A percentile compares a stretch with the other conserved stretches of the same genome.
These are phyloP conservation scores for Aselliscus stoliczkanus DNA, from an alignment of 2,797 vertebrate species.

Conservation along the genomic window DNA sequence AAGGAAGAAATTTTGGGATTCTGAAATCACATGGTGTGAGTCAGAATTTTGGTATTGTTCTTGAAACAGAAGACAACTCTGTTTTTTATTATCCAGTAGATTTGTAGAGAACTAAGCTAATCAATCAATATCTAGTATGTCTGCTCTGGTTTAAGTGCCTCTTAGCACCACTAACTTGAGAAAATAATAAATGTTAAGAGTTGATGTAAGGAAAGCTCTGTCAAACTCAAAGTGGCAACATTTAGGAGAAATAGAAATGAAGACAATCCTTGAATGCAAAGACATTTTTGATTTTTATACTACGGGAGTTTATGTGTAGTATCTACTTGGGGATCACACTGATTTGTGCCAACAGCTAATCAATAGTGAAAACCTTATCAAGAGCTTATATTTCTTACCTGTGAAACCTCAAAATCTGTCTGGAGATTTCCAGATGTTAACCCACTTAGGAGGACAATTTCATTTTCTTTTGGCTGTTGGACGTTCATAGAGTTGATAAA, in stretches of 20 bases:
- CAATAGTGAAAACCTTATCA: background rate
- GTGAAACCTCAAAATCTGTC: slow-evolving; percentile 83
- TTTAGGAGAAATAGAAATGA: background rate
- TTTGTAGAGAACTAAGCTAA: background rate
- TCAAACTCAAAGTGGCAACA: background rate
- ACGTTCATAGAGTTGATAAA: slow-evolving; percentile 91
- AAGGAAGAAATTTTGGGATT: background rate
- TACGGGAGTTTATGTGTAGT: background rate
- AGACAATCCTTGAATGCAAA: background rate
- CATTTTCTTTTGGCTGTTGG: slow-evolving; percentile 94
- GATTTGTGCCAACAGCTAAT: background rate
- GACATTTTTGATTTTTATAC: background rate
- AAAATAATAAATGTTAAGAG: background rate
- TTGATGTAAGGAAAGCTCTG: background rate
- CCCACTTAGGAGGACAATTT: slow-evolving; percentile 93
- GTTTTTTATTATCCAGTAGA: background rate
- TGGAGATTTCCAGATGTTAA: slow-evolving; percentile 87
- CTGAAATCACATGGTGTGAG: background rate
- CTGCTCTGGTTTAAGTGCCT: background rate
- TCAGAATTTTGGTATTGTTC: background rate
- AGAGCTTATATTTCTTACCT: slow-evolving; percentile 83
- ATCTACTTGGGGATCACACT: background rate
- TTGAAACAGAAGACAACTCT: background rate
- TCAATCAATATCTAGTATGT: background rate
- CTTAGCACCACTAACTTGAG: background rate